Conservation (phyloP, 2,797 vertebrate species). For the Emydoidea blandingii region DNA sequence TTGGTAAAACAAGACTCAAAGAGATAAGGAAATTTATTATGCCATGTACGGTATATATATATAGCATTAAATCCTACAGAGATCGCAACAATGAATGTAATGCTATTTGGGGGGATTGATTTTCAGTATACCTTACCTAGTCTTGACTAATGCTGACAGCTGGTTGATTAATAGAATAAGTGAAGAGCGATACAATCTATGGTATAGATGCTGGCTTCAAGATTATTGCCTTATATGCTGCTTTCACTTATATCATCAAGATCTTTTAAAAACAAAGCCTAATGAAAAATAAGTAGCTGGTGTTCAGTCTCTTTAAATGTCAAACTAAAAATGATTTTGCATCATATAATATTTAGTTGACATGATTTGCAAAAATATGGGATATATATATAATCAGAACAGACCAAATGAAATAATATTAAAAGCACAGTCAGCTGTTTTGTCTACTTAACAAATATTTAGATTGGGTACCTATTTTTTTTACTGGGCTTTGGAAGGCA, state of each 20-base stretch:
- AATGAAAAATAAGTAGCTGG: background rate
- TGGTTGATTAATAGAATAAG: background rate
- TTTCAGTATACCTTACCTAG: background rate
- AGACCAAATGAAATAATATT: background rate
- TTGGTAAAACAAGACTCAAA: background rate
- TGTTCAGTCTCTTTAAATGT: background rate
- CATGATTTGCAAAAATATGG: background rate
- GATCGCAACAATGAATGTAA: background rate
- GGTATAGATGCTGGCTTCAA: background rate
- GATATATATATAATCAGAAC: background rate
- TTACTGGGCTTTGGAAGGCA: background rate
- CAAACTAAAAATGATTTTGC: background rate
- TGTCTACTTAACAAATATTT: conserved; percentile 2
- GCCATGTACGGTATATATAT: background rate
- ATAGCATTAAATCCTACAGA: background rate
- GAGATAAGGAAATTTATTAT: background rate
- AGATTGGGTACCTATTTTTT: background rate
- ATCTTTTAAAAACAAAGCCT: background rate
- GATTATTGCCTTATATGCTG: background rate
- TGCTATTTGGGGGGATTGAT: background rate
- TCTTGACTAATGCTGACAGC: background rate
- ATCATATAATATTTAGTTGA: background rate
- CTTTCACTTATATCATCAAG: background rate
- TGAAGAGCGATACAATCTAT: background rate
- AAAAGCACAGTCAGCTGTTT: conserved; percentile 10